Evolutionary conservation across 1,140 invertebrate genomes (phyloP), one percentile per base, ranked within the genome.

Genomic region (Heterodera schachtii): DNA sequence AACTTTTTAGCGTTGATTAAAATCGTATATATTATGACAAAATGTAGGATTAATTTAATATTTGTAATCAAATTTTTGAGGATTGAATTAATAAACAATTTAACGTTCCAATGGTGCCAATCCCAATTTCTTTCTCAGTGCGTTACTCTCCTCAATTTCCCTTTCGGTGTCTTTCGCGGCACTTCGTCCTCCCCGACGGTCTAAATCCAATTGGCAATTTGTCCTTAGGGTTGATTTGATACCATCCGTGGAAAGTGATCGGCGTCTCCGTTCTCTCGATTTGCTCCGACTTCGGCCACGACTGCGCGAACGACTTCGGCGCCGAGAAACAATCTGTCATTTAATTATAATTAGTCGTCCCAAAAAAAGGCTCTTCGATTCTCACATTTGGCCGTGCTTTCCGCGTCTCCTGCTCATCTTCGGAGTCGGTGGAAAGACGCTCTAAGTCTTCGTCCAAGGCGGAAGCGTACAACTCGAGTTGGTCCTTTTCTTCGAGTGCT

Each of bases 311-410:
- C 81, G 64, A 69, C 81, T 83, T 73, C 86, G 84, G 60, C 83
- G 70, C 49, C 84, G 46, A n/a, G 80, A 77, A 11, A 86, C 82
- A 52, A 84, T 71, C 73, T 80, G 83, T 74, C 31, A 31, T 75
- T 67, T 79, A 86, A 43, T 74, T 66, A 49, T 1, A 31, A 31
- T 31, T 31, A 31, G 31, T 31, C 31, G 31, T 31, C 31, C 31
- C 31, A 31, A 31, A 31, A 31, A 31, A 31, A 31, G 31, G 31
- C 31, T 31, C 31, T 31, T 31, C 31, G 31, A 52, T 11, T 93
- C 69, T 93, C 93, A n/a, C 93, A 93, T 79, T 94, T 93, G 94
- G 94, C 93, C 43, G 93, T 93, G 86, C 66, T 71, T 75, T 81
- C 47, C 84, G 84, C n/a, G 75, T 70, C 9, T 84, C 79, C 49